Conservation (phyloP, 2,888 invertebrate species). For the Mactromeris polynyma region DNA sequence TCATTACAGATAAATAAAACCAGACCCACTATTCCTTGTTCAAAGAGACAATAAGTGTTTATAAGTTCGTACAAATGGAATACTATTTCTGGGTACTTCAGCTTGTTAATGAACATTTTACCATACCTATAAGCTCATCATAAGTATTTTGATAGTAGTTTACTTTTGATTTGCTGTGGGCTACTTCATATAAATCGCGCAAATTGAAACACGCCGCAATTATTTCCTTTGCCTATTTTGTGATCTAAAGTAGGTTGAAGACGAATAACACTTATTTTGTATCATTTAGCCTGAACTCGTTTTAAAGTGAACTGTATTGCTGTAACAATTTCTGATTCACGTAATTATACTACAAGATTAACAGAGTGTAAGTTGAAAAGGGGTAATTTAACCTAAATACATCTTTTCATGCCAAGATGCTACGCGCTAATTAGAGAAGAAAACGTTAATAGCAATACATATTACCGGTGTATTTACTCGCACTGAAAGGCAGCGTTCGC, state of each 20-base stretch:
- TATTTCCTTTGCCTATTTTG: too few species aligned
- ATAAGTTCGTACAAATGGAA: too few species aligned
- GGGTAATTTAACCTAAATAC: not conserved
- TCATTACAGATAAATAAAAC: too few species aligned
- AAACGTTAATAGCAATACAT: not conserved
- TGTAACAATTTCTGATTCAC: slow-evolving; percentile 1
- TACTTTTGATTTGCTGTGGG: too few species aligned
- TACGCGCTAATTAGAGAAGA: slow-evolving; percentile 9
- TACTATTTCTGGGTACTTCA: too few species aligned
- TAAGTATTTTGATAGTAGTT: too few species aligned
- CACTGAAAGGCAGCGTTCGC: not conserved
- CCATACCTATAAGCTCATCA: too few species aligned
- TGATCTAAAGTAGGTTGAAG: not conserved
- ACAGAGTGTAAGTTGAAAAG: not conserved
- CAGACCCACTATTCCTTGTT: too few species aligned
- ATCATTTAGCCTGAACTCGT: not conserved
- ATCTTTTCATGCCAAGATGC: not conserved
- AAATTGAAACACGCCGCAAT: too few species aligned
- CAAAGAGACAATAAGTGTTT: too few species aligned
- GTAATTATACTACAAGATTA: not conserved
- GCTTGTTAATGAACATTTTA: too few species aligned
- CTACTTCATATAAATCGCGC: too few species aligned
- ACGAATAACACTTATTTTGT: not conserved
- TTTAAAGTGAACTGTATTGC: not conserved
- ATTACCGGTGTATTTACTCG: not conserved